Percentiles rank a stretch among this genome's conserved stretches.
phyloP scores from a whole-genome alignment of 2,113 vertebrate genomes.

The Atractosteus spatula region DNA sequence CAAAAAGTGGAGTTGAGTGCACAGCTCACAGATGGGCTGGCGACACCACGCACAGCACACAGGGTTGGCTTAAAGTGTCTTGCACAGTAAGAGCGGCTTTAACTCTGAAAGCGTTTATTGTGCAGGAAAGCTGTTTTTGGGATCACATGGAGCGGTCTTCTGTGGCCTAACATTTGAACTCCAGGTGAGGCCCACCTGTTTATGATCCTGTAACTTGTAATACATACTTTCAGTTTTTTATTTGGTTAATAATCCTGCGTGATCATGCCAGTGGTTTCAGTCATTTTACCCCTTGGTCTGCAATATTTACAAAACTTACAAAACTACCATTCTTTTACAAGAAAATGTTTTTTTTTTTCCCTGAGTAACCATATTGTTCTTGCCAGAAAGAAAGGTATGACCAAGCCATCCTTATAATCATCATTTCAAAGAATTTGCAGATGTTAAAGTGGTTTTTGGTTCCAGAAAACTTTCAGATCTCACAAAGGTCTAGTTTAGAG shows the following conservation, averaged over 20 bases:
- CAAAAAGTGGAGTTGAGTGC: slow-evolving; percentile 9
- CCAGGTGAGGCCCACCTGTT: slow-evolving; percentile 40
- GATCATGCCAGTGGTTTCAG: too few species aligned
- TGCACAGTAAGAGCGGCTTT: slow-evolving; percentile 10
- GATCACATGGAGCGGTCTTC: slow-evolving; percentile 17
- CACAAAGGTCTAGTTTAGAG: not conserved
- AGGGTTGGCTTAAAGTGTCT: not conserved
- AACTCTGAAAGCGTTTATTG: slow-evolving; percentile 9
- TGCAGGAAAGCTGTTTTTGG: slow-evolving; percentile 1
- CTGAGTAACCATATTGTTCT: too few species aligned
- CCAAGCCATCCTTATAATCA: not conserved
- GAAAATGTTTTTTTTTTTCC: too few species aligned
- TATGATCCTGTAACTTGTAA: too few species aligned
- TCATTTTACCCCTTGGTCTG: too few species aligned
- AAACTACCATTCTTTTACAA: too few species aligned
- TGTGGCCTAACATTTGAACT: slow-evolving; percentile 23
- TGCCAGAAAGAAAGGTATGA: too few species aligned
- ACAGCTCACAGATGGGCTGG: slow-evolving; percentile 19
- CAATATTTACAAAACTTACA: too few species aligned
- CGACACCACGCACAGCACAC: slow-evolving; percentile 13
- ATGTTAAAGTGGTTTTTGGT: not conserved
- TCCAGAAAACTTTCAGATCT: not conserved
- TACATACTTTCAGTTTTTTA: too few species aligned
- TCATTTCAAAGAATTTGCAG: not conserved
- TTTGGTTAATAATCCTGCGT: too few species aligned